Conservation (phyloP, 2,888 invertebrate genomes). For the Mythimna albipuncta region DNA sequence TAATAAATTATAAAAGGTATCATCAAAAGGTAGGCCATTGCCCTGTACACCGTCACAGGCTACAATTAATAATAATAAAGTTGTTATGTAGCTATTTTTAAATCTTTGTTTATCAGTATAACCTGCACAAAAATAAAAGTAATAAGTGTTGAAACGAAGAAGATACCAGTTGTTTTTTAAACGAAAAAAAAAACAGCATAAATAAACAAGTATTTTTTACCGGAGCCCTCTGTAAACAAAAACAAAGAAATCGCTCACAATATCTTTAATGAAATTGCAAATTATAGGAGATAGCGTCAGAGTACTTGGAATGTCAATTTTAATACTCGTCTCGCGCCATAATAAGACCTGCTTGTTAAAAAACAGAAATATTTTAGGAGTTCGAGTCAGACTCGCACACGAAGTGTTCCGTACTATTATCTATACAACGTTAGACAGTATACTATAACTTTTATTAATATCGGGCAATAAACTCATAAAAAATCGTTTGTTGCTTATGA, state of each 20-base stretch:
- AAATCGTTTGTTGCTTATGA: no score
- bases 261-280: slow-evolving; percentile 21
- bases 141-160: neutral
- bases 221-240: neutral
- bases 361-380: neutral
- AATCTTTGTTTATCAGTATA: neutral
- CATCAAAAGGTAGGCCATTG: neutral
- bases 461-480: no score
- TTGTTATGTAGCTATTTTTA: neutral
- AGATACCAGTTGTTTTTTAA: neutral
- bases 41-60: neutral
- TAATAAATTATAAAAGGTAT: no score
- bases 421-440: no score
- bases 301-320: slow-evolving; percentile 13
- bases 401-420: no score
- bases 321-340: neutral
- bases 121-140: neutral
- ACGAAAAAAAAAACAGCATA: neutral
- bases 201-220: neutral
- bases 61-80: neutral
- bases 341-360: neutral
- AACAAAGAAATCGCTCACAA: slow-evolving; percentile 9
- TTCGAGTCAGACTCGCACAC: no score
- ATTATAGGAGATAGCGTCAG: slow-evolving; percentile 16
- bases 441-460: no score